phyloP scores from a whole-genome alignment of 2,888 invertebrate species.

The Troides aeacus region DNA sequence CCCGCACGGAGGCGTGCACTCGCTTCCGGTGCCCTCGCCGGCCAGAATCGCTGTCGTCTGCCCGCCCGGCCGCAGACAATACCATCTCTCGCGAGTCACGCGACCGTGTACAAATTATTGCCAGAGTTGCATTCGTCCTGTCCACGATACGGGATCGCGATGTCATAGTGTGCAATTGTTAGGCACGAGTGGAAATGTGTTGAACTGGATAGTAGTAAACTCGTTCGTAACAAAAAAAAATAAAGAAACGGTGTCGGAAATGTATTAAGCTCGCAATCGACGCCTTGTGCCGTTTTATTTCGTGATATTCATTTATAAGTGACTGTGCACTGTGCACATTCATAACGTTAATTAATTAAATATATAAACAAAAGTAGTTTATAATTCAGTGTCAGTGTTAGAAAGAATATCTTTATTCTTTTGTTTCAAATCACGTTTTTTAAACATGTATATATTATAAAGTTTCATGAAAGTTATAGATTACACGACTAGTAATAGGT shows the following conservation, averaged over 20 bases:
- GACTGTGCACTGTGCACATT: slow-evolving; percentile 22
- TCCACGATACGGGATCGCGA: slow-evolving; percentile 18
- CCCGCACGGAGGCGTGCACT: slow-evolving; percentile 49
- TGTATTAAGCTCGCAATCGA: slow-evolving; percentile 50
- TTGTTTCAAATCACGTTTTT: not conserved
- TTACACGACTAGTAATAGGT: not conserved
- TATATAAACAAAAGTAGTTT: slow-evolving; percentile 21
- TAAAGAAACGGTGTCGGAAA: slow-evolving; percentile 38
- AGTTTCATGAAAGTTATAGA: not conserved
- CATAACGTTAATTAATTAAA: slow-evolving; percentile 29
- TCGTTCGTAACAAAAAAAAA: slow-evolving; percentile 37
- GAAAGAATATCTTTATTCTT: not conserved
- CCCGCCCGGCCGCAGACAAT: slow-evolving; percentile 22
- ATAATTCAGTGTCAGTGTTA: slow-evolving; percentile 25
- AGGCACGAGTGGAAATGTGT: slow-evolving; percentile 51
- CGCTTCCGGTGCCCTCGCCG: slow-evolving; percentile 63
- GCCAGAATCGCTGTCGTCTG: slow-evolving; percentile 30
- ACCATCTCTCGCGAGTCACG: slow-evolving; percentile 34
- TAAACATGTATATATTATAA: not conserved
- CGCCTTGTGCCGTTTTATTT: slow-evolving; percentile 40
- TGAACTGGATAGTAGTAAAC: slow-evolving; percentile 46
- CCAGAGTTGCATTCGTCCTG: slow-evolving; percentile 30
- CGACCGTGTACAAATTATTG: slow-evolving; percentile 20
- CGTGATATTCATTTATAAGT: slow-evolving; percentile 37
- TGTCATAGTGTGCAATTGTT: slow-evolving; percentile 37